Percentiles rank a stretch among this genome's conserved stretches.
These are phyloP conservation scores for Agrochola litura DNA, from an alignment of 2,888 invertebrate genomes.

Conservation along the genomic window DNA sequence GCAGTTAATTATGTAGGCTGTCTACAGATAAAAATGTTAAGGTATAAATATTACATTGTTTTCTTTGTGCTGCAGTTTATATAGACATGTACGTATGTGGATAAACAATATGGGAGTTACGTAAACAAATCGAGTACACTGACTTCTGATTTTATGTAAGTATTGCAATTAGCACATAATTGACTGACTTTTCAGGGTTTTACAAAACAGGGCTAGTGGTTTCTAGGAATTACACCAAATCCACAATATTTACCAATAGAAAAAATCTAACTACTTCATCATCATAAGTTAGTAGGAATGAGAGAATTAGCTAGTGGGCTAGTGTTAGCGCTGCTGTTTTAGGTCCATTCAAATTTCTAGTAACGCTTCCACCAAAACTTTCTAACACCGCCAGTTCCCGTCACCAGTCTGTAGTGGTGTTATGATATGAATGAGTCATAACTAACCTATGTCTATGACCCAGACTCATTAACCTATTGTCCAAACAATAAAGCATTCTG, in stretches of 20 bases:
- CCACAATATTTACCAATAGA: not conserved
- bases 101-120: not conserved
- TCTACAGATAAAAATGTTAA: constrained; percentile 32
- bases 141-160: not conserved
- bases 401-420: not conserved
- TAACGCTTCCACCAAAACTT: too few relatives aligned
- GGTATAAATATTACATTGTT: constrained; percentile 14
- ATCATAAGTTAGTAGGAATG: not conserved
- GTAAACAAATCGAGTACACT: constrained; percentile 12
- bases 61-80: constrained; percentile 15
- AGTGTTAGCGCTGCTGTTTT: not conserved
- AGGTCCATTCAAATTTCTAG: not conserved
- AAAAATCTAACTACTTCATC: not conserved
- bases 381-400: not conserved
- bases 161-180: not conserved
- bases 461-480: constrained; percentile 9
- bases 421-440: not conserved
- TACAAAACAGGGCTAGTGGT: not conserved
- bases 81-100: not conserved
- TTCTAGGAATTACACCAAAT: not conserved
- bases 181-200: not conserved
- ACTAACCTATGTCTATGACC: too few relatives aligned
- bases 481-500: not conserved
- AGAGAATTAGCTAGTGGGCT: not conserved
- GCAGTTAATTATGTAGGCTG: constrained; percentile 28